Base-by-base conservation (phyloP, 2,113 vertebrate genomes). In the Phocoena phocoena region DNA sequence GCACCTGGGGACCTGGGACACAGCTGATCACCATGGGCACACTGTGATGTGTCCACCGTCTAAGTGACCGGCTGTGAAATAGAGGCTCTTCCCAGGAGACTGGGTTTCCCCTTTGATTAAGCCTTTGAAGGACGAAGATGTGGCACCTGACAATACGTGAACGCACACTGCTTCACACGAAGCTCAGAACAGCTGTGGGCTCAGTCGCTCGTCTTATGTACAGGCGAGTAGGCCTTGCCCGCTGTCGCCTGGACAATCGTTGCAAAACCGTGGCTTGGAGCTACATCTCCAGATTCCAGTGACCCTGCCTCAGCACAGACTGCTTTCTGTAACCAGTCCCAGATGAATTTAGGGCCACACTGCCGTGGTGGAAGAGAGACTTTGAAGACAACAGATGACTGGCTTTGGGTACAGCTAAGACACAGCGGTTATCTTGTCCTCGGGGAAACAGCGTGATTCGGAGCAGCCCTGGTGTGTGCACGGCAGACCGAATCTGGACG, bases 141-240 rank as follows among this genome's bases (percentile, higher is more conserved):
- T 0, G 2, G 18, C 76, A 20, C 44, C 53, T 4, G 13, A 36
- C 7, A 6, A 33, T 12, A 36, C 23, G 3, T 1, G 50, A 33
- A 50, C 76, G 1, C 12, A 23, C 62, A 0, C 2, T 23, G 44
- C 44, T 31, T 1, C 44, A 20, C 12, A 11, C 1, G 14, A 23
- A 9, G 1, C 77, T 1, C 23, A 20, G 1, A 20, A 12, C 4
- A 1, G 33, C 50, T 36, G 76, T 3, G 10, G 47, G 20, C 50
- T 8, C 50, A 1, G 5, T 1, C 11, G 20, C 33, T 36, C 11
- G 23, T 2, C 20, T 33, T 2, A 2, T 0, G 33, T 2, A 41
- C 70, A 13, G n/a, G 2, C 50, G 23, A 1, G 36, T 3, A n/a
- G 77, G 25, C 77, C 73, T 44, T 5, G 3, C 8, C 8, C 14